Conservation (phyloP, 2,797 vertebrate species). For the Anguilla pacifica region DNA sequence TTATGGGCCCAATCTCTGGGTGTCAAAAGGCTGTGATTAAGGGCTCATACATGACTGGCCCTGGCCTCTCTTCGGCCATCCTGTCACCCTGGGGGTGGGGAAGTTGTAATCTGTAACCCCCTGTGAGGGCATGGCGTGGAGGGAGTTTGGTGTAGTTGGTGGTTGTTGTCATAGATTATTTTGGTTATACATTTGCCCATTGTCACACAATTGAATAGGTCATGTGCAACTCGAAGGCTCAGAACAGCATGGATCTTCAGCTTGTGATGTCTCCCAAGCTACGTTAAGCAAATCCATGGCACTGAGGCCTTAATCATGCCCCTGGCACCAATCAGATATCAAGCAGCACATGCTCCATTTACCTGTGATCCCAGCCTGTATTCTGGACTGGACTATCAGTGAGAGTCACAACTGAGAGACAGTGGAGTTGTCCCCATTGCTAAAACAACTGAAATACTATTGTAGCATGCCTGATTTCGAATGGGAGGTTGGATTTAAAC, state of each 20-base stretch:
- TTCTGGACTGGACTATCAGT: neutral
- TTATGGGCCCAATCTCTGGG: constrained; percentile 76
- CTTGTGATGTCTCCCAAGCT: neutral
- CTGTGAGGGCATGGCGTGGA: constrained; percentile 42
- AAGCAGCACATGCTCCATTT: neutral
- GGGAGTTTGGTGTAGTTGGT: constrained; percentile 53
- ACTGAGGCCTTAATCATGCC: neutral
- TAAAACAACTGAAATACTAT: neutral
- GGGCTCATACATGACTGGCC: constrained; percentile 61
- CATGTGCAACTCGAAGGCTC: neutral
- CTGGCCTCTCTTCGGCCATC: neutral
- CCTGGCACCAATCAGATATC: neutral
- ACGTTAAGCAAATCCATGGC: neutral
- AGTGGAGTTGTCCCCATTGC: too few relatives aligned
- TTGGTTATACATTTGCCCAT: neutral
- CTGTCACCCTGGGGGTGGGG: neutral
- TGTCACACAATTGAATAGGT: neutral
- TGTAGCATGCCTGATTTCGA: too few relatives aligned
- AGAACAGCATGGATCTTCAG: neutral
- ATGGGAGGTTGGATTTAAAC: neutral
- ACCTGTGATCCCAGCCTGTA: neutral
- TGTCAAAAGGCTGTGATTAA: constrained; percentile 82
- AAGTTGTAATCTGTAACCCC: neutral
- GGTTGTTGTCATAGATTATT: constrained; percentile 65
- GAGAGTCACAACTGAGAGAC: neutral